Evolutionary conservation across 2,797 vertebrate species (phyloP).

Genomic region (Vireo griseus): DNA sequence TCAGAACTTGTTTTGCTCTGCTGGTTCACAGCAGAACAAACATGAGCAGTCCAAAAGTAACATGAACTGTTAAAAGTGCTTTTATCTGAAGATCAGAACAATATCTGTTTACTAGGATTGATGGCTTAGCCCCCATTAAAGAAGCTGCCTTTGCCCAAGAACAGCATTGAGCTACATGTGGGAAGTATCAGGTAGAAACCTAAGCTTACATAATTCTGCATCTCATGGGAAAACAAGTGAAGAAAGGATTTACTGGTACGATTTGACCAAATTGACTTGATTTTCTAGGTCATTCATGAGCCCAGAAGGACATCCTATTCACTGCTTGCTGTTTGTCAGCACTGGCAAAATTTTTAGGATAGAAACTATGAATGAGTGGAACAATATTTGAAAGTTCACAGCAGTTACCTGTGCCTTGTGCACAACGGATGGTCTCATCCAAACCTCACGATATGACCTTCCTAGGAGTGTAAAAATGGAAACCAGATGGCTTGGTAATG

Average conservation of each 20-base stretch:
- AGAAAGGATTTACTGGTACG: neutral
- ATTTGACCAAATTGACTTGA: neutral
- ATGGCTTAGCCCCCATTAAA: neutral
- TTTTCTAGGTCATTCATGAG: neutral
- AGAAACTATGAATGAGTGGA: neutral
- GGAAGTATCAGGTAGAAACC: neutral
- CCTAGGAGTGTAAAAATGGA: conserved; percentile 31
- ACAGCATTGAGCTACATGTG: neutral
- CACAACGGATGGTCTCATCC: conserved; percentile 11
- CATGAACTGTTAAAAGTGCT: neutral
- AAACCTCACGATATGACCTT: neutral
- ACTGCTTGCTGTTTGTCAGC: neutral
- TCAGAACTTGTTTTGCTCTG: neutral
- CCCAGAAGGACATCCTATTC: neutral
- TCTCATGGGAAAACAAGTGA: neutral
- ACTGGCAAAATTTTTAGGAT: neutral
- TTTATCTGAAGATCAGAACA: neutral
- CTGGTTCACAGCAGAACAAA: neutral
- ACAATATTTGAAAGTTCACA: conserved; percentile 3
- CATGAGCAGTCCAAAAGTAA: neutral
- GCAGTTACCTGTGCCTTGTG: neutral
- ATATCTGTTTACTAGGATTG: neutral
- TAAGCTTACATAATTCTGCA: neutral
- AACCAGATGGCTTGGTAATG: conserved; percentile 59
- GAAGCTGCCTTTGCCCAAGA: neutral